Evolutionary conservation across 2,113 vertebrate genomes (phyloP).

Genomic region (Bufo bufo): DNA sequence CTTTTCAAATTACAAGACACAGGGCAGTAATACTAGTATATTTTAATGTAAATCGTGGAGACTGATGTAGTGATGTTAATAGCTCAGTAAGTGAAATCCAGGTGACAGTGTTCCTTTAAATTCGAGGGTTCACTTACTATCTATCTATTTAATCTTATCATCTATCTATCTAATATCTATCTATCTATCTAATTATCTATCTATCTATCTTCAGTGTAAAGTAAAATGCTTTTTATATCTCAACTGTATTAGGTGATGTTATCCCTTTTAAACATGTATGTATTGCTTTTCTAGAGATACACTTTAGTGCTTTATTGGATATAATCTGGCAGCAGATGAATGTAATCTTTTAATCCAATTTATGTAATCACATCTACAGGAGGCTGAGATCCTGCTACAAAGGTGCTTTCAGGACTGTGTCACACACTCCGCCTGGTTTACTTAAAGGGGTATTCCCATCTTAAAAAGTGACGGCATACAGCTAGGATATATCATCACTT

Average conservation of each 20-base stretch:
- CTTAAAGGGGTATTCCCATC: background rate
- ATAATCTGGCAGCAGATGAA: conserved; percentile 47
- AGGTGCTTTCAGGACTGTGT: conserved; percentile 26
- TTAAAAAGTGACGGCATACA: no score
- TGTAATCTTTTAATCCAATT: conserved; percentile 55
- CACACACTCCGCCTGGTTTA: background rate
- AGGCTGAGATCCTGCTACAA: conserved; percentile 23
- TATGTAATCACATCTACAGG: conserved; percentile 40
- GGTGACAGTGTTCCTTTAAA: no score
- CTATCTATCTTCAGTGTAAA: no score
- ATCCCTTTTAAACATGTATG: conserved; percentile 10
- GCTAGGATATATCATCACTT: no score
- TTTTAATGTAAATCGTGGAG: no score
- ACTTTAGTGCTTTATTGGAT: conserved; percentile 36
- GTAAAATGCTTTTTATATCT: background rate
- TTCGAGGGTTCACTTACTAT: no score
- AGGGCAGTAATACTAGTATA: no score
- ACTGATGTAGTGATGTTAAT: no score
- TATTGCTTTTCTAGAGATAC: conserved; percentile 27
- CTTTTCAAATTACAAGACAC: no score
- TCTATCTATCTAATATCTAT: no score
- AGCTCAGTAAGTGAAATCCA: no score
- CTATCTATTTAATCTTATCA: no score
- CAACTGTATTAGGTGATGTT: background rate
- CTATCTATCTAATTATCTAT: background rate